Percentiles rank a stretch among this genome's conserved stretches.
phyloP scores from a whole-genome alignment of 2,797 vertebrate species.

The Lophius americanus region DNA sequence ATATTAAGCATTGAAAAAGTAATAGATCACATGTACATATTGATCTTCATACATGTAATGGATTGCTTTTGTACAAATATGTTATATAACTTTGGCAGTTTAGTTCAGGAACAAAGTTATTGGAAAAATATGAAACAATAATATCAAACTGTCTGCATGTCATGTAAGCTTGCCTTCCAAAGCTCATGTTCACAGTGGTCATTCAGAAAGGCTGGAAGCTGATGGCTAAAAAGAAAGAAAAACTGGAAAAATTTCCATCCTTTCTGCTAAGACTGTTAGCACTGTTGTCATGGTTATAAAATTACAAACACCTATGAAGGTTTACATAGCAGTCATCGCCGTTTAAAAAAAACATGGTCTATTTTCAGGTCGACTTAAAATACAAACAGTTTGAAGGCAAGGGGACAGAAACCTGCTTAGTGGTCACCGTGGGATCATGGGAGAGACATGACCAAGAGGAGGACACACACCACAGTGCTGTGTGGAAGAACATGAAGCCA shows the following conservation, averaged over 20 bases:
- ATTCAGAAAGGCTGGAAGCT: conserved; percentile 93
- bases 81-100: conserved; percentile 91
- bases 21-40: conserved; percentile 82
- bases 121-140: conserved; percentile 86
- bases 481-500: conserved; percentile 73
- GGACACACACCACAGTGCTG: conserved; percentile 82
- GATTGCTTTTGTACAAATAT: conserved; percentile 87
- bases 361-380: conserved; percentile 80
- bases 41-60: conserved; percentile 80
- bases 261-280: conserved; percentile 87
- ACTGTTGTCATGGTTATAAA: conserved; percentile 92
- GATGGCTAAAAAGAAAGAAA: conserved; percentile 66
- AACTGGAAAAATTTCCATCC: conserved; percentile 85
- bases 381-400: conserved; percentile 82
- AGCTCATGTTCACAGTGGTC: conserved; percentile 99
- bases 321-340: conserved; percentile 90
- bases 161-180: conserved; percentile 87
- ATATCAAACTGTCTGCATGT: conserved; percentile 88
- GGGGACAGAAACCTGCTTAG: conserved; percentile 72
- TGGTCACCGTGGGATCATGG: conserved; percentile 76
- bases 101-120: conserved; percentile 86
- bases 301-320: conserved; percentile 98
- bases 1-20: conserved; percentile 82
- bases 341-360: conserved; percentile 90
- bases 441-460: conserved; percentile 77